A percentile compares a stretch with the other conserved stretches of the same genome.
phyloP scores from a whole-genome alignment of 1,140 invertebrate species.

The Calosoma granatense region DNA sequence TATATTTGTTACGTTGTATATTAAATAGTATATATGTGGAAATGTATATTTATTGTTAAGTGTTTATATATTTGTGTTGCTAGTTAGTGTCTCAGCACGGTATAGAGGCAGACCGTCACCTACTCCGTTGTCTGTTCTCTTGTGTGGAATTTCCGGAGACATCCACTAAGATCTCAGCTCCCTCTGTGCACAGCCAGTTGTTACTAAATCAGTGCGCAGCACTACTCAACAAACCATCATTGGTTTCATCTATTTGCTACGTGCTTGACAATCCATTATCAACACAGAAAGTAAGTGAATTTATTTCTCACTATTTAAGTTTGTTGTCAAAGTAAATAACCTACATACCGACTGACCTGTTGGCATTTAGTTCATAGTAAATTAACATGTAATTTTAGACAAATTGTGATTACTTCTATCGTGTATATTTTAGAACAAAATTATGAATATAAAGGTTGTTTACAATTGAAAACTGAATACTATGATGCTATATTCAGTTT shows the following conservation, averaged over 20 bases:
- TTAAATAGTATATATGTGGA: too few relatives aligned
- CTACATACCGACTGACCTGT: neutral
- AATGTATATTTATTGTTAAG: too few relatives aligned
- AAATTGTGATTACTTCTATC: too few relatives aligned
- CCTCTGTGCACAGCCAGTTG: slow-evolving; percentile 58
- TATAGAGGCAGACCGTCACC: slow-evolving; percentile 78
- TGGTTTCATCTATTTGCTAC: slow-evolving; percentile 68
- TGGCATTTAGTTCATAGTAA: neutral
- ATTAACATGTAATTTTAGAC: neutral
- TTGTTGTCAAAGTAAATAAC: neutral
- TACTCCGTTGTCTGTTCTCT: slow-evolving; percentile 77
- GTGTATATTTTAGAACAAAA: too few relatives aligned
- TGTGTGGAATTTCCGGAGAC: slow-evolving; percentile 51
- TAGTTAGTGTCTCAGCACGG: slow-evolving; percentile 71
- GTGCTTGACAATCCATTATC: slow-evolving; percentile 60
- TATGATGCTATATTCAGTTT: neutral
- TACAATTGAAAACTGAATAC: neutral
- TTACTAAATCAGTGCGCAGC: slow-evolving; percentile 60
- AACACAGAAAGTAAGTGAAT: slow-evolving; percentile 43
- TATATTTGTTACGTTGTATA: too few relatives aligned
- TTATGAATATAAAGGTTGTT: neutral
- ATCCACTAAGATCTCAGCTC: slow-evolving; percentile 40
- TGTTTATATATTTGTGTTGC: slow-evolving; percentile 27
- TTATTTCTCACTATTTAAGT: neutral
- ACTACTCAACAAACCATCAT: slow-evolving; percentile 61